Percentiles rank a stretch among this genome's conserved stretches.
Conservation (phyloP, 2,888 invertebrate species). For the Rhingia campestris region DNA sequence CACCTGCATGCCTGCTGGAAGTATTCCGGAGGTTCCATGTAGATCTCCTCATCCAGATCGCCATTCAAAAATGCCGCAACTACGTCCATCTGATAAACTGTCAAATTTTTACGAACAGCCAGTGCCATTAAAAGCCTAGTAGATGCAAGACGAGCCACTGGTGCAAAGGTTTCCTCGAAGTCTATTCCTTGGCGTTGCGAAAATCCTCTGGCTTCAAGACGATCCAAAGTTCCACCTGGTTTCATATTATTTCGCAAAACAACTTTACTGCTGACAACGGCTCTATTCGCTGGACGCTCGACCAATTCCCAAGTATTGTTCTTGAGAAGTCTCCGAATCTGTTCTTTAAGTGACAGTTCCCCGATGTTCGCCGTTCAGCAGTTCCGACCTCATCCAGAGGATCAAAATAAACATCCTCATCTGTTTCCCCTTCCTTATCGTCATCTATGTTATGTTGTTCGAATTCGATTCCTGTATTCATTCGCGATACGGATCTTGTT, state of each 20-base stretch:
- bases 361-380: too few species aligned
- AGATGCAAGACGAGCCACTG: slow-evolving; percentile 31
- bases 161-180: slow-evolving; percentile 34
- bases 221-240: too few species aligned
- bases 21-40: slow-evolving; percentile 47
- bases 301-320: too few species aligned
- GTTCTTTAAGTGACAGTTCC: too few species aligned
- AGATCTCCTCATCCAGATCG: slow-evolving; percentile 48
- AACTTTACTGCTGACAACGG: too few species aligned
- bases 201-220: slow-evolving; percentile 19
- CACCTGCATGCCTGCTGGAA: slow-evolving; percentile 29
- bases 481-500: slow-evolving; percentile 3
- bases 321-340: too few species aligned
- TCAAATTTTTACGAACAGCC: slow-evolving; percentile 19
- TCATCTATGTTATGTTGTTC: background rate
- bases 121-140: slow-evolving; percentile 34
- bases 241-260: too few species aligned
- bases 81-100: slow-evolving; percentile 28
- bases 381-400: too few species aligned
- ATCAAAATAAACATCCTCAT: too few species aligned
- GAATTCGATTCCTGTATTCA: background rate
- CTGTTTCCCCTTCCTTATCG: background rate
- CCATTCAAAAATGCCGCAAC: slow-evolving; percentile 37
- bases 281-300: too few species aligned
- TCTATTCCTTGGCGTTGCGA: slow-evolving; percentile 28